phyloP scores from a whole-genome alignment of 2,888 invertebrate genomes.

The Electrophaes corylata region DNA sequence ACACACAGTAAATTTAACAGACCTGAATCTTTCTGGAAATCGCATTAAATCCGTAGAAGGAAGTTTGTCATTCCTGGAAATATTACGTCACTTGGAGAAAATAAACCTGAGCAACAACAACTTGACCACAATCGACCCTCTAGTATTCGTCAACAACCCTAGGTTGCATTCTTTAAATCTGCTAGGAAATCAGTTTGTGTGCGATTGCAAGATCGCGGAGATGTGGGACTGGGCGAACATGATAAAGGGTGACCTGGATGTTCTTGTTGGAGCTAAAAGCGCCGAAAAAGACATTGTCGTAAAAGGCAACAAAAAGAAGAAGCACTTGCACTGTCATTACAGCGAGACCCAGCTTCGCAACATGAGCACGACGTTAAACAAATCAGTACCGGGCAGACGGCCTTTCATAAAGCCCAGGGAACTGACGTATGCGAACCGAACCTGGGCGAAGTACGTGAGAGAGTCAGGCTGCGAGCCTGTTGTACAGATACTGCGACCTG shows the following conservation, averaged over 20 bases:
- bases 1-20: conserved; percentile 85
- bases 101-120: conserved; percentile 87
- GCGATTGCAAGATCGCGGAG: conserved; percentile 87
- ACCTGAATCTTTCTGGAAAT: conserved; percentile 85
- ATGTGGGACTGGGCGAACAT: conserved; percentile 90
- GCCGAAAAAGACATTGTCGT: conserved; percentile 86
- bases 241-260: conserved; percentile 86
- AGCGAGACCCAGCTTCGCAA: conserved; percentile 83
- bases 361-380: conserved; percentile 74
- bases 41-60: conserved; percentile 75
- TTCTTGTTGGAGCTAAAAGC: conserved; percentile 87
- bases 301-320: conserved; percentile 87
- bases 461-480: conserved; percentile 86
- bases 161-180: conserved; percentile 85
- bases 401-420: conserved; percentile 85
- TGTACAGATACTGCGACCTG: conserved; percentile 75
- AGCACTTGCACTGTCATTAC: conserved; percentile 86
- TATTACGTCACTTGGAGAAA: conserved; percentile 82
- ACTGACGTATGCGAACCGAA: conserved; percentile 84
- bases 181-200: conserved; percentile 88
- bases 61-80: conserved; percentile 82
- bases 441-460: conserved; percentile 89
- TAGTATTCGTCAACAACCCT: conserved; percentile 82
- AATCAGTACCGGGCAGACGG: conserved; percentile 81
- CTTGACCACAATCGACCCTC: conserved; percentile 83